Conservation (phyloP, 1,140 invertebrate genomes). For the Brachionus asplanchnoidis region DNA sequence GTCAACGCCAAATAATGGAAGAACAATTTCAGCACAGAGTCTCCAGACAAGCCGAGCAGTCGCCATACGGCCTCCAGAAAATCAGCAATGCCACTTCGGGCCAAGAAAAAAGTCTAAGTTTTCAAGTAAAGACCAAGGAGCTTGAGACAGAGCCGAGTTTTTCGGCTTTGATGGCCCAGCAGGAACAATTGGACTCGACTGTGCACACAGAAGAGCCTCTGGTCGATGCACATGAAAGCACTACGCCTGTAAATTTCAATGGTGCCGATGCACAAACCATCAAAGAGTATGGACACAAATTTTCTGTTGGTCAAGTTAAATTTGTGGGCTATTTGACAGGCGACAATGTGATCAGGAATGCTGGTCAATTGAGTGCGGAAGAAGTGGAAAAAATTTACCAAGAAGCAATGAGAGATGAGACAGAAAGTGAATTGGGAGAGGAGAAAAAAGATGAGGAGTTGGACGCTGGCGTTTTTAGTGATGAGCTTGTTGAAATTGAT, state of each 20-base stretch:
- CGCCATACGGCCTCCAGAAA: not conserved
- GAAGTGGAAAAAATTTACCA: not conserved
- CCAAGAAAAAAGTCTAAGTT: not conserved
- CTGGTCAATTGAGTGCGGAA: not conserved
- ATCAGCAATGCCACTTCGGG: not conserved
- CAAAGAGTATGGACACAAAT: not conserved
- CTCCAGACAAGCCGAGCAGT: not conserved
- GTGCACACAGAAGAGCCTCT: not conserved
- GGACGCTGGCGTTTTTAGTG: not conserved
- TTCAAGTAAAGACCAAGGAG: not conserved
- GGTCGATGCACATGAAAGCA: not conserved
- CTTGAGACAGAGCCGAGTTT: not conserved
- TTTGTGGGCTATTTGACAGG: slow-evolving; percentile 26
- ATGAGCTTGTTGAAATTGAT: slow-evolving; percentile 35
- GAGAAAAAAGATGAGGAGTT: not conserved
- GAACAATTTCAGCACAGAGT: not conserved
- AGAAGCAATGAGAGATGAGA: not conserved
- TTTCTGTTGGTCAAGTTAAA: not conserved
- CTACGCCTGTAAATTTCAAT: not conserved
- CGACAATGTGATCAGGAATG: not conserved
- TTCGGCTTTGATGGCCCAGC: not conserved
- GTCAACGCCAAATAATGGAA: slow-evolving; percentile 6
- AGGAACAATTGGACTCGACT: not conserved
- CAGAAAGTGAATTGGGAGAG: not conserved
- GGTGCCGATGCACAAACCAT: not conserved